Evolutionary conservation across 1,140 invertebrate genomes (phyloP), one percentile per base, ranked within the genome.

Genomic region (Caenorhabditis tropicalis): DNA sequence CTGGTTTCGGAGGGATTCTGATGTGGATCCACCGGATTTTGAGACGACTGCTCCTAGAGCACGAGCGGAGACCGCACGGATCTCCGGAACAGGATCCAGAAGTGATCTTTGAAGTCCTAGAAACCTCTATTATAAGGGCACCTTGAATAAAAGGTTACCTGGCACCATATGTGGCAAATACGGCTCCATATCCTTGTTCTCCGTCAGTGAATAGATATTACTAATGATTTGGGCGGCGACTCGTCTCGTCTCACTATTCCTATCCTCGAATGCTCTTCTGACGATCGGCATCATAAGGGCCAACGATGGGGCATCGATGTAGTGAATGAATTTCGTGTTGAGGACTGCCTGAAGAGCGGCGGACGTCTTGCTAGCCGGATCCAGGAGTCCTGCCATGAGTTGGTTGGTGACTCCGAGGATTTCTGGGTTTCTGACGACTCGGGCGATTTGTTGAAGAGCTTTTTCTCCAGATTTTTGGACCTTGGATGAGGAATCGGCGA

Each of bases 201-300:
- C 97, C 0, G 98, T 99, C 12, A 99, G 93, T 0, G 96, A 98
- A 92, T 99, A 99, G 96, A 99, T 98, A 92, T 99, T 99, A 56
- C 97, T 97, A 88, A 99, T 98, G 90, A 99, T 99, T 88, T 94
- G 93, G n/a, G 96, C 96, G 29, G 98, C 96, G 96, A 98, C 98
- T 93, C 98, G 98, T 89, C 97, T 93, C 0, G 96, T 99, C 92
- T 99, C 97, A 0, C 96, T 98, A 9, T 96, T 96, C 79, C 97
- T 93, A 92, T 99, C 97, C 92, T 96, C 95, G 91, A 99, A 98
- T 9, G 97, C 97, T 87, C 98, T 92, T 91, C 98, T 95, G 24
- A 99, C 96, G 0, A 99, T 97, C 0, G 98, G 98, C 97, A 99
- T 99, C 86, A 99, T 99, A 19, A 99, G 93, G 83, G 98, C 97